Base-by-base conservation (phyloP, 2,797 vertebrate species). In the Xenentodon cancila region DNA sequence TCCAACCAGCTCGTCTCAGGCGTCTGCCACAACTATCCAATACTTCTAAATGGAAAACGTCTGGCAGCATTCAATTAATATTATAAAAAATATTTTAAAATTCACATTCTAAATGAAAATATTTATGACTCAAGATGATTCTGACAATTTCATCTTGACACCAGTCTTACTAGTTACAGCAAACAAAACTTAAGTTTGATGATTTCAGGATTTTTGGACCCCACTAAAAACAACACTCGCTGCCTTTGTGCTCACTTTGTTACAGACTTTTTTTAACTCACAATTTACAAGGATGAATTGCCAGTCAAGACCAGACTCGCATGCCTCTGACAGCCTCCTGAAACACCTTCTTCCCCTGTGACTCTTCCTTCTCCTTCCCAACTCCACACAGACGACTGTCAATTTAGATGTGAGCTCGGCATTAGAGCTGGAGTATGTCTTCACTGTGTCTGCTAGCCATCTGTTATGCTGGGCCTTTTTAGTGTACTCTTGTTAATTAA, bases 231-330 rank as follows among this genome's bases (percentile, higher is more conserved):
- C 1, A 30, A 22, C 15, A 40, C 15, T 34, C 18, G 32, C 53
- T 40, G 12, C 42, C 11, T 74, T 40, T 9, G 5, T 52, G 42
- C 65, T 17, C 55, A 22, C 42, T 61, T n/a, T 37, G 9, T 47
- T 69, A 37, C 22, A 9, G 2, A 9, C 19, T 57, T 40, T 19
- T 17, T 43, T 32, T 65, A 62, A 30, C 42, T 59, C 42, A 63
- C 68, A 69, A 40, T 63, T 77, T 73, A 87, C 66, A 40, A 50
- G 59, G 49, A 68, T 77, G 18, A 53, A 13, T 67, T 64, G 17
- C 52, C 49, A 54, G 53, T 84, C 90, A 78, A 70, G 91, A 64
- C 72, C 53, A 54, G 73, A 87, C 91, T 82, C 55, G 91, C 71
- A 77, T 19, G 59, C 47, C 47, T 55, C 62, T 22, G 40, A 11